Base-by-base conservation (phyloP, 2,888 invertebrate genomes). In the Drosophila greeni region DNA sequence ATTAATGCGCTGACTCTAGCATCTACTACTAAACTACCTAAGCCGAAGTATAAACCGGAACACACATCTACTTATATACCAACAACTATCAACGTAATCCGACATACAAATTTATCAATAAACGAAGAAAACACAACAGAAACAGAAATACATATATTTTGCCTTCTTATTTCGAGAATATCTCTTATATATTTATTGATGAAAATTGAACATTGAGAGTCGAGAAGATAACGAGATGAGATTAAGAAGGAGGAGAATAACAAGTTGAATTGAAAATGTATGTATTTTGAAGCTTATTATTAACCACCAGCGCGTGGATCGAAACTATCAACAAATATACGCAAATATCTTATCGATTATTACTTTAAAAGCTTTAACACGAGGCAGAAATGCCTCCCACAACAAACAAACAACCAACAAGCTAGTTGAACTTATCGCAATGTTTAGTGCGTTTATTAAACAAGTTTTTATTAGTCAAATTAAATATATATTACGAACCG, bases 381-480 rank as follows among this genome's bases (percentile, higher is more conserved):
- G 58, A 43, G 47, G 59, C 76, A 79, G 61, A 70, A 49, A 70
- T 70, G 73, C 73, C 55, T 71, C 45, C 43, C 37, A 34, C 54
- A 31, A 20, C 49, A 29, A 43, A 26, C 24, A 16, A 29, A 39
- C 37, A 37, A 18, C 18, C 37, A 60, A 60, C 53, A 64, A 74
- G 59, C 80, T 80, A 80, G 72, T 76, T 80, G 65, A 62, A 62
- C 58, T 70, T 70, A 71, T 51, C 54, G 71, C 47, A 81, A 59
- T 76, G 52, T 62, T 82, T 82, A 84, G 78, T 70, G 73, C 57
- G 82, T 82, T 82, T 76, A 82, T 73, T 80, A 76, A 76, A 53
- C 55, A 62, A 54, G 45, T 55, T 68, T 70, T 76, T 76, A 66
- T 64, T 80, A 80, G 84, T 73, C 65, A 58, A 80, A 42, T 42